Evolutionary conservation across 2,888 invertebrate species (phyloP).

Genomic region (Caradrina kadenii): DNA sequence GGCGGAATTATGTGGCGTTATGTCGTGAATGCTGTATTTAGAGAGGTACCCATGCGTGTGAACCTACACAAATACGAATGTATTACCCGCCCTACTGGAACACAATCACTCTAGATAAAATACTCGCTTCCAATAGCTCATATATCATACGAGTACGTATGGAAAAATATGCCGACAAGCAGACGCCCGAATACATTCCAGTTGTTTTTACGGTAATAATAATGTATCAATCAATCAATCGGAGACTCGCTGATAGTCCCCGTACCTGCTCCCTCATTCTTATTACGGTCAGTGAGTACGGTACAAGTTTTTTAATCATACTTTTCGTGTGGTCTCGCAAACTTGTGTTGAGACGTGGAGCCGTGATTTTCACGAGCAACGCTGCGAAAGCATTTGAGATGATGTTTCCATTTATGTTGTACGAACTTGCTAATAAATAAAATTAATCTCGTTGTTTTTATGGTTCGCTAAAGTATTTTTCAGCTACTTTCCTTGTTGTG

Average conservation of each 20-base stretch:
- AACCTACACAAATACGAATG: constrained; percentile 21
- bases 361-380: constrained; percentile 65
- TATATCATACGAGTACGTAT: constrained; percentile 48
- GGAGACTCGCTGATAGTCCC: constrained; percentile 29
- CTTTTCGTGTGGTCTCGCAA: constrained; percentile 72
- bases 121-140: constrained; percentile 43
- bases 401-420: constrained; percentile 63
- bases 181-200: constrained; percentile 65
- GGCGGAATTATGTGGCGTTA: constrained; percentile 40
- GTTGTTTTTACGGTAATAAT: constrained; percentile 70
- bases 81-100: constrained; percentile 6
- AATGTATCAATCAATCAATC: constrained; percentile 72
- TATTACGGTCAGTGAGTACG: constrained; percentile 72
- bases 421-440: constrained; percentile 58
- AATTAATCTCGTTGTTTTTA: constrained; percentile 62
- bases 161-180: constrained; percentile 62
- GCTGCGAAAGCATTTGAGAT: constrained; percentile 49
- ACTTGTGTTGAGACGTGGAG: constrained; percentile 68
- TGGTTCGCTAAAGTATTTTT: constrained; percentile 54
- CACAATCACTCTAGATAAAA: constrained; percentile 23
- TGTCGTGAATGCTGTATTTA: constrained; percentile 24
- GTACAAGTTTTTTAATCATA: constrained; percentile 78
- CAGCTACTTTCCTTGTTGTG: constrained; percentile 38
- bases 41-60: constrained; percentile 4
- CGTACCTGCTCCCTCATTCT: constrained; percentile 59